Evolutionary conservation across 2,888 invertebrate genomes (phyloP), one percentile per base, ranked within the genome.

Genomic region (Mythimna ferrago): DNA sequence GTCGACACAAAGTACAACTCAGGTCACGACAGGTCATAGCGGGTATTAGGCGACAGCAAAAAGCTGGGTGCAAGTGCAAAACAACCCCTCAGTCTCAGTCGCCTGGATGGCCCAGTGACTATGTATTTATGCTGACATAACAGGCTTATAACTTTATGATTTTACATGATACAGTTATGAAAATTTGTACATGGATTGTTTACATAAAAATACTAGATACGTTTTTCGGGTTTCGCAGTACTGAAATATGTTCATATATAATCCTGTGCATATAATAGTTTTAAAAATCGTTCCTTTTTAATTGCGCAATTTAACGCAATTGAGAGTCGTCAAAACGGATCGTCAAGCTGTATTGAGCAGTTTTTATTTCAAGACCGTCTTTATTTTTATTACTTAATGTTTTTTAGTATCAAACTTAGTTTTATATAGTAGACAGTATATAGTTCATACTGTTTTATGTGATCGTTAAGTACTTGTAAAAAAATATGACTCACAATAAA

Each of bases 401-500:
- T 26, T 48, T 67, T 72, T 72, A 72, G 60, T 60, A 21, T 48
- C 73, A 32, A n/a, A 58, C 11, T 48, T 48, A 14, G 11, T 56
- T 26, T 56, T 26, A 56, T 26, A 14, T 56, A 56, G 32, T 48
- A 57, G 48, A 5, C 3, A 44, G 16, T 65, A 35, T 56, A 75
- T 19, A 44, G 56, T 48, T 60, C 32, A 60, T 76, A 57, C 35
- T 62, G 51, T 44, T 75, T 76, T 56, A 76, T 51, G n/a, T 19
- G 14, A 26, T 41, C 14, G 38, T 61, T 38, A 54, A 60, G 21
- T n/a, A 19, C 32, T 57, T 56, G 21, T 26, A 56, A 2, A 56
- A 56, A 56, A 56, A 56, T 6, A 56, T 14, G 26, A 14, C 26
- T n/a, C 48, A 16, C 16, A 48, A 16, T 48, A 48, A 19, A 16